Evolutionary conservation across 2,113 vertebrate species (phyloP).

Genomic region (Deroptyus accipitrinus): DNA sequence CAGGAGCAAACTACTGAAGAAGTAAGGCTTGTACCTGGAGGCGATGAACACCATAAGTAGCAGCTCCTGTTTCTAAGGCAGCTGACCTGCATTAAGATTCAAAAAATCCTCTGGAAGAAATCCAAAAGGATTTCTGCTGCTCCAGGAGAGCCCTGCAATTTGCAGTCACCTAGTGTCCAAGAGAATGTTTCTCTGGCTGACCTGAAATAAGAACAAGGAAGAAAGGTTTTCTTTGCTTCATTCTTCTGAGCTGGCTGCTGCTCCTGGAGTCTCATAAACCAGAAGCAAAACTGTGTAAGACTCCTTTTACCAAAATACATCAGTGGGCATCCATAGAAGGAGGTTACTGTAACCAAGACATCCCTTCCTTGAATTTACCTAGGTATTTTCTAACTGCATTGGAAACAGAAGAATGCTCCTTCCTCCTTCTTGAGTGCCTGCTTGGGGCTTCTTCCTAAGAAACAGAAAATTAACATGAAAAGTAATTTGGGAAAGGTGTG

Average conservation of each 20-base stretch:
- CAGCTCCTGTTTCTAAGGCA: background rate
- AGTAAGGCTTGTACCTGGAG: background rate
- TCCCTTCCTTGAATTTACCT: background rate
- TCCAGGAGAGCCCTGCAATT: background rate
- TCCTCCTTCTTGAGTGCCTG: background rate
- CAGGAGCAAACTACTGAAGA: background rate
- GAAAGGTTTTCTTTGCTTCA: background rate
- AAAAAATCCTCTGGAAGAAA: constrained; percentile 14
- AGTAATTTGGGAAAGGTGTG: background rate
- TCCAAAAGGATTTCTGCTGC: background rate
- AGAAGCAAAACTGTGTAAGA: background rate
- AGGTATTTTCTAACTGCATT: background rate
- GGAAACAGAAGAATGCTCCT: background rate
- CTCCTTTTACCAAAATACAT: background rate
- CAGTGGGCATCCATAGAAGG: background rate
- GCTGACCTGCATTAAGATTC: background rate
- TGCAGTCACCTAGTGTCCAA: background rate
- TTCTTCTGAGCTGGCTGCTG: background rate
- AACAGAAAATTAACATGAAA: background rate
- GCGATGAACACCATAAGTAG: background rate
- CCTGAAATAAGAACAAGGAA: background rate
- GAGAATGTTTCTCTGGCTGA: background rate
- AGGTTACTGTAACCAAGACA: background rate
- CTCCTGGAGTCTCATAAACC: background rate
- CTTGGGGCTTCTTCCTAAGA: background rate